Conservation (phyloP, 2,113 vertebrate species). For the Rhinoderma darwinii region DNA sequence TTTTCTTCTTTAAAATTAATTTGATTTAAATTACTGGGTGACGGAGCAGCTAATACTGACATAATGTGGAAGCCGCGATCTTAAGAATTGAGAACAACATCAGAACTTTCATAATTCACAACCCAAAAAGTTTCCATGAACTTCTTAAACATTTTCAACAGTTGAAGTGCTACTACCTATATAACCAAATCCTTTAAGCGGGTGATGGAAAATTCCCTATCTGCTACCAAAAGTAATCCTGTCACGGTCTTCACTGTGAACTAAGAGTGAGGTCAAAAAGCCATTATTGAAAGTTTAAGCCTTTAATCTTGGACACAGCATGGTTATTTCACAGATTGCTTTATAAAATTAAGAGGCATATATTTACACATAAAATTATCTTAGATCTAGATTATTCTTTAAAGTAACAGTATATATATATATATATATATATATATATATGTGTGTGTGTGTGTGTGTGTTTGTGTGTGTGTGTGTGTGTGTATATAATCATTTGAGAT, state of each 20-base stretch:
- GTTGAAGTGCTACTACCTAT: background rate
- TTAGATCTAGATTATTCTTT: too few relatives aligned
- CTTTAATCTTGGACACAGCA: background rate
- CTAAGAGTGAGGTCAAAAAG: background rate
- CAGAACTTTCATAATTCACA: background rate
- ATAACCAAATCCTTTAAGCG: background rate
- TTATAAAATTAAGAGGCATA: background rate
- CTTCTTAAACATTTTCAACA: background rate
- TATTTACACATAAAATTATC: background rate
- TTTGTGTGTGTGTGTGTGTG: too few relatives aligned
- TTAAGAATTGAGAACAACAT: background rate
- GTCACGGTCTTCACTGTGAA: constrained; percentile 1
- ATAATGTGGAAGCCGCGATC: background rate
- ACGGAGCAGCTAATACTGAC: background rate
- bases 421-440: background rate
- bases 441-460: background rate
- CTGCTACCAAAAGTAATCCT: background rate
- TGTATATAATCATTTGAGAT: too few relatives aligned
- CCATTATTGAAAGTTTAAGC: background rate
- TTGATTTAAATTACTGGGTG: background rate
- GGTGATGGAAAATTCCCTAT: background rate
- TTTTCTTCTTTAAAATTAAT: background rate
- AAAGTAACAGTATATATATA: background rate
- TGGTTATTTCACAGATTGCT: background rate
- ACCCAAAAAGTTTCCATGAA: background rate